A percentile compares a stretch with the other conserved stretches of the same genome.
phyloP scores from a whole-genome alignment of 2,113 vertebrate species.

The Tyrannus savana region DNA sequence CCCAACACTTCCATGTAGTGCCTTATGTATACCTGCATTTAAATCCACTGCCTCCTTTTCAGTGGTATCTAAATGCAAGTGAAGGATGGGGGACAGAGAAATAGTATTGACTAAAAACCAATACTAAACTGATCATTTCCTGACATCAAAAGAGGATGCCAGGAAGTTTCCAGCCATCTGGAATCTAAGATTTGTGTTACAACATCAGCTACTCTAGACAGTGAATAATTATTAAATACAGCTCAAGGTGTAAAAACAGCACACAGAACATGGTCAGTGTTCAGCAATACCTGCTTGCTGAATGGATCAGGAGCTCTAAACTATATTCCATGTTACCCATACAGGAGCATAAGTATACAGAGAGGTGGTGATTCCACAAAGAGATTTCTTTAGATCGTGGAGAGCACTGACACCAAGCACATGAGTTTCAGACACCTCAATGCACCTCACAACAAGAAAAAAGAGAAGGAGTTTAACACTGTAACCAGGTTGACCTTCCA shows the following conservation, averaged over 20 bases:
- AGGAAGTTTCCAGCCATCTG: background rate
- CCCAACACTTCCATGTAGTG: background rate
- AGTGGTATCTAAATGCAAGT: background rate
- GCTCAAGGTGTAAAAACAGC: background rate
- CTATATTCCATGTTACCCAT: background rate
- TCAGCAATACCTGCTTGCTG: background rate
- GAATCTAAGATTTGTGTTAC: background rate
- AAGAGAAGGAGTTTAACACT: background rate
- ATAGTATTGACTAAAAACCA: background rate
- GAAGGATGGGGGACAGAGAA: background rate
- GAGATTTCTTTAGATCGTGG: background rate
- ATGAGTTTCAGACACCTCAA: background rate
- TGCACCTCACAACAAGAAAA: background rate
- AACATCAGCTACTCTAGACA: background rate
- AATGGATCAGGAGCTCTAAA: background rate
- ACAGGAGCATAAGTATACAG: background rate
- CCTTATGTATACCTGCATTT: background rate
- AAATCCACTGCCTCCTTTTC: background rate
- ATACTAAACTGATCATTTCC: background rate
- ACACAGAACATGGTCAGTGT: background rate
- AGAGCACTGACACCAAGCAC: background rate
- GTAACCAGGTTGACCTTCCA: background rate
- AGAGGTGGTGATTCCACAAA: background rate
- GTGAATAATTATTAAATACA: background rate
- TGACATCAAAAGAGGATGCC: background rate